Evolutionary conservation across 2,113 vertebrate species (phyloP).

Genomic region (Cinclus cinclus): DNA sequence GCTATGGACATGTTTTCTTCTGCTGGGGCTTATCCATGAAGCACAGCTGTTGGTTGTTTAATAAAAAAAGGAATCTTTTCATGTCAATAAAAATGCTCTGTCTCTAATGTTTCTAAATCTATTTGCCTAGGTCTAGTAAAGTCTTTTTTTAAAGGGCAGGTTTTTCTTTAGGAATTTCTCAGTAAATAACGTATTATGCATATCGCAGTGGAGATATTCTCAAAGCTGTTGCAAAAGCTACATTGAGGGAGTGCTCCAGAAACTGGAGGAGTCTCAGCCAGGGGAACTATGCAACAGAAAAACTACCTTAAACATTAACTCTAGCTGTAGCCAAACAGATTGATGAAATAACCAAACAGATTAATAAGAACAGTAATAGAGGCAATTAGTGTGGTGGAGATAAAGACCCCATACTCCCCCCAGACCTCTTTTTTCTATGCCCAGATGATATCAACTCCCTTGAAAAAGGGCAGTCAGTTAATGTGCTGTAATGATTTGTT

Average conservation of each 20-base stretch:
- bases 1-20: neutral
- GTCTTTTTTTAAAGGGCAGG: slow-evolving; percentile 27
- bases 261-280: neutral
- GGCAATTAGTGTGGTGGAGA: neutral
- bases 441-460: neutral
- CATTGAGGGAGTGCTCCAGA: neutral
- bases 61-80: neutral
- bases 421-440: neutral
- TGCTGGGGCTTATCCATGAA: slow-evolving; percentile 33
- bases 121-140: slow-evolving; percentile 3
- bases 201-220: neutral
- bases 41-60: slow-evolving; percentile 15
- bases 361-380: neutral
- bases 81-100: slow-evolving; percentile 18
- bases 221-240: neutral
- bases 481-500: neutral
- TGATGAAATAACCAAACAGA: neutral
- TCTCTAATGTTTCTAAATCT: slow-evolving; percentile 30
- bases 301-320: neutral
- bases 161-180: slow-evolving; percentile 32
- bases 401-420: neutral
- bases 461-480: neutral
- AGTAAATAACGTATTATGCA: neutral
- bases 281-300: neutral
- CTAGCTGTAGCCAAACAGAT: neutral